These are phyloP conservation scores for Fratercula arctica DNA, from an alignment of 2,797 vertebrate genomes.

Conservation along the genomic window DNA sequence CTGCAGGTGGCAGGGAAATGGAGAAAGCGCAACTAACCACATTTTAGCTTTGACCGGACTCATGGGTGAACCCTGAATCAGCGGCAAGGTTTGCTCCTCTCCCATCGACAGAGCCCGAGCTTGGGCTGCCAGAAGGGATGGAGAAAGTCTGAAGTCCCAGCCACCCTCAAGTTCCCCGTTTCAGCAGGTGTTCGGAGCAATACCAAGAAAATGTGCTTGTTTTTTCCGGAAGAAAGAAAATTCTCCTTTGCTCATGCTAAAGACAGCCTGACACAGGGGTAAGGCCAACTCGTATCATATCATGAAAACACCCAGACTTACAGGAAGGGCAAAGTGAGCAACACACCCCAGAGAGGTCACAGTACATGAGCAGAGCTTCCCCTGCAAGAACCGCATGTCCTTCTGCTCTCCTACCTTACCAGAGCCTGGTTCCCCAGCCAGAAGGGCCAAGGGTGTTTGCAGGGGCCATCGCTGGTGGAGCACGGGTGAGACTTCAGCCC, in stretches of 20 bases:
- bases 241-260: neutral
- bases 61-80: neutral
- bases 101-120: neutral
- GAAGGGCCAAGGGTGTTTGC: neutral
- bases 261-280: neutral
- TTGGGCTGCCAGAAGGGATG: neutral
- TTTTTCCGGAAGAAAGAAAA: neutral
- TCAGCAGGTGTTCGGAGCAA: neutral
- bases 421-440: neutral
- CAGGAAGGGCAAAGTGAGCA: neutral
- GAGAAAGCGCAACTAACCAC: neutral
- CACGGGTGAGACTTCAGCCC: neutral
- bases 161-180: neutral
- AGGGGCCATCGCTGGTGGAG: fast-evolving
- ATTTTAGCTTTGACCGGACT: neutral
- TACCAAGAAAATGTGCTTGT: neutral
- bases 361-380: neutral
- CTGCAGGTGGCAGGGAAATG: neutral
- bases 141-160: neutral
- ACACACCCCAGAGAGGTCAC: neutral
- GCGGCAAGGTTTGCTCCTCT: neutral
- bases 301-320: neutral
- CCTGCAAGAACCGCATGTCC: neutral
- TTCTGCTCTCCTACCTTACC: neutral
- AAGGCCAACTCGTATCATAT: neutral